Conservation (phyloP, 2,888 invertebrate species). For the Camponotus fellah region DNA sequence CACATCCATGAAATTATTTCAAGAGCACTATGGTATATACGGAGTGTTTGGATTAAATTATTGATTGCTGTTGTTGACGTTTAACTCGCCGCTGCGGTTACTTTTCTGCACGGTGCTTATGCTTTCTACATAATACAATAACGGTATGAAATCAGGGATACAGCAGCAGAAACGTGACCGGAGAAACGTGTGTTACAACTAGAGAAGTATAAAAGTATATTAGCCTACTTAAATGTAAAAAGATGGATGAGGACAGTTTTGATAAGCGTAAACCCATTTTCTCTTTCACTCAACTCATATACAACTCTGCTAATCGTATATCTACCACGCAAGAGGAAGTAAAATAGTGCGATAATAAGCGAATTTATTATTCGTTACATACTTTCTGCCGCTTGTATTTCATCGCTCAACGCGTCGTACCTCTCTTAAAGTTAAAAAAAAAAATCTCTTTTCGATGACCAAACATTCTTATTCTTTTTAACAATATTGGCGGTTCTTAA, state of each 20-base stretch:
- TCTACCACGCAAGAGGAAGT: constrained; percentile 2
- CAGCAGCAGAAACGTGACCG: constrained; percentile 60
- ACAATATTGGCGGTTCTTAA: constrained; percentile 18
- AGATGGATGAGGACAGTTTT: constrained; percentile 71
- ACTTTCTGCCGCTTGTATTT: constrained; percentile 36
- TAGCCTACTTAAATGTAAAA: constrained; percentile 71
- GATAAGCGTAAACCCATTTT: constrained; percentile 74
- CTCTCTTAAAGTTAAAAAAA: constrained; percentile 15
- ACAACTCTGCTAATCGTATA: constrained; percentile 42
- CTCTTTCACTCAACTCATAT: constrained; percentile 57
- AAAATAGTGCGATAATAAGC: constrained; percentile 37
- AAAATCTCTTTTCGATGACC: background rate
- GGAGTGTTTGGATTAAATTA: constrained; percentile 53
- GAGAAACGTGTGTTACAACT: constrained; percentile 60
- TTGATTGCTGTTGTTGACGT: constrained; percentile 37
- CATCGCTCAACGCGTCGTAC: constrained; percentile 9
- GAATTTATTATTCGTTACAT: constrained; percentile 4
- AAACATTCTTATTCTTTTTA: background rate
- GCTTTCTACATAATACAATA: background rate
- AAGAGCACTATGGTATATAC: constrained; percentile 57
- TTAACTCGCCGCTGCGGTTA: constrained; percentile 25
- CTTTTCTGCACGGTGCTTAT: background rate
- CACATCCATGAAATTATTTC: constrained; percentile 68
- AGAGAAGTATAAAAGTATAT: constrained; percentile 59
- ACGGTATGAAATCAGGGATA: constrained; percentile 47